These are phyloP conservation scores for Gastrophryne carolinensis DNA, from an alignment of 2,797 vertebrate genomes.

Conservation along the genomic window DNA sequence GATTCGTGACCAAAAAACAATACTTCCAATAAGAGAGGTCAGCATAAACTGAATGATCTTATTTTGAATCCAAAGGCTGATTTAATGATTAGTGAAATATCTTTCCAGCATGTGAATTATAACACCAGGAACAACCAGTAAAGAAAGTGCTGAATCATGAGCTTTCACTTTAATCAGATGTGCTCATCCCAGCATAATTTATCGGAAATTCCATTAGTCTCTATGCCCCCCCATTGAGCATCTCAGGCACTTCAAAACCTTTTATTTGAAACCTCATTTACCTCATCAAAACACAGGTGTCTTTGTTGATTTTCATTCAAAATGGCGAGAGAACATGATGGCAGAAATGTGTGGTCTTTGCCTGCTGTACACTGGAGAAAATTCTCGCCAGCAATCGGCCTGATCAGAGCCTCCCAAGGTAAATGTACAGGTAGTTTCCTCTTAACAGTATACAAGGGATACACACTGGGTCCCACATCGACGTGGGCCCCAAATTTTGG, in stretches of 20 bases:
- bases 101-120: constrained; percentile 5
- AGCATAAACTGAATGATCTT: background rate
- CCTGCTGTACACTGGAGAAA: background rate
- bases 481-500: no score
- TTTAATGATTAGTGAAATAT: constrained; percentile 24
- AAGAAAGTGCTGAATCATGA: constrained; percentile 25
- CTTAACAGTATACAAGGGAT: no score
- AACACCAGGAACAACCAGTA: background rate
- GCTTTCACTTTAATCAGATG: constrained; percentile 9
- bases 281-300: constrained; percentile 27
- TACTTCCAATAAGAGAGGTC: no score
- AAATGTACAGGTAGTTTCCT: no score
- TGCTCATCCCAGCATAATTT: constrained; percentile 1
- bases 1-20: background rate
- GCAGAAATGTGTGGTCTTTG: background rate
- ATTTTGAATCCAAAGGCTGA: background rate
- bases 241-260: constrained; percentile 31
- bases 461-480: no score
- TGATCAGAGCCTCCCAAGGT: no score
- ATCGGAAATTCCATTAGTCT: constrained; percentile 8
- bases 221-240: background rate
- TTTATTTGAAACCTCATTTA: constrained; percentile 37
- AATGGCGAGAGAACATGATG: background rate
- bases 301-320: constrained; percentile 16
- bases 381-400: background rate